Base-by-base conservation (phyloP, 1,140 invertebrate species). In the Drosophila setifemur region DNA sequence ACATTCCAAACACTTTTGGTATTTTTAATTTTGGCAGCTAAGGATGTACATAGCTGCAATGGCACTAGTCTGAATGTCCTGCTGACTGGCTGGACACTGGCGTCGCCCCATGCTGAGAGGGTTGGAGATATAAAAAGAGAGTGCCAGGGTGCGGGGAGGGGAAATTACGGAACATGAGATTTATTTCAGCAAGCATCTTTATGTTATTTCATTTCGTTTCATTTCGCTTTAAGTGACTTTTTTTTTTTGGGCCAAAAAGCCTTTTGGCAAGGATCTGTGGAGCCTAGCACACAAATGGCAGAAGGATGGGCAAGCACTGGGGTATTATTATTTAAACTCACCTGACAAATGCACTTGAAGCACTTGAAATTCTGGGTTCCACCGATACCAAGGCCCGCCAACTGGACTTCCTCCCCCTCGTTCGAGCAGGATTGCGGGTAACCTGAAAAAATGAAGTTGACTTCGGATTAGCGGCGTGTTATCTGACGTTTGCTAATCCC, bases 331-430 rank as follows among this genome's bases (percentile, higher is more conserved):
- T 4, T 12, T 7, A 5, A 3, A 57, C 88, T 86, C 48, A 89
- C 88, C 88, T 88, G 73, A 28, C 88, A 89, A 11, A 63, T 73
- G 50, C 88, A 89, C 21, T 89, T 89, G 44, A 73, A 89, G 69
- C 88, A 89, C 35, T 89, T 88, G 64, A 88, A 82, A 40, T 82
- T 85, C 43, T 60, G 53, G 57, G 75, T 67, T 18, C 61, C n/a
- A n/a, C n/a, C n/a, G n/a, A n/a, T n/a, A n/a, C n/a, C n/a, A n/a
- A n/a, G 53, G 9, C 54, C 47, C n/a, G 48, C 42, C 33, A 78
- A 60, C 49, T 47, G 71, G 28, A 89, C 68, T 54, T 88, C 88
- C 64, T 89, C 88, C 9, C 88, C 88, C 52, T 89, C 88, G 19
- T 89, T 88, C 39, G 83, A 72, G 54, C 88, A 89, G 28, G 88